Evolutionary conservation across 2,888 invertebrate genomes (phyloP).

Genomic region (Tholera decimalis): DNA sequence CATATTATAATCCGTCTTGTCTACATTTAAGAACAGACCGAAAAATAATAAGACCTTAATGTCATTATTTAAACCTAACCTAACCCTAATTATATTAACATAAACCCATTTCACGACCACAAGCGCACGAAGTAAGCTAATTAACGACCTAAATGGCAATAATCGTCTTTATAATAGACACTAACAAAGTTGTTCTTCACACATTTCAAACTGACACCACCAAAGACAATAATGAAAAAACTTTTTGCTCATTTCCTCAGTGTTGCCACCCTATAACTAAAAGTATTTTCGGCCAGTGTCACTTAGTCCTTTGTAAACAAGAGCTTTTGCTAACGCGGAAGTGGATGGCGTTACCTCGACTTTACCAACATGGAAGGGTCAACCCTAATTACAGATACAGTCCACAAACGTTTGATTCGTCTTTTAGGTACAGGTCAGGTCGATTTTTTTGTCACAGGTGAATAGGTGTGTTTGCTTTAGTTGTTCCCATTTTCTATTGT

Average conservation of each 20-base stretch:
- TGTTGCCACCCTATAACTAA: conserved; percentile 27
- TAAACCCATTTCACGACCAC: background rate
- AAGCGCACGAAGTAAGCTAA: background rate
- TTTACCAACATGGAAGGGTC: conserved; percentile 44
- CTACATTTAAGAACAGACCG: background rate
- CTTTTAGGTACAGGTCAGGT: conserved; percentile 17
- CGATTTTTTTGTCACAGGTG: background rate
- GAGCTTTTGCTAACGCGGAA: conserved; percentile 30
- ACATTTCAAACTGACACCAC: conserved; percentile 29
- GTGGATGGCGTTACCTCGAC: conserved; percentile 26
- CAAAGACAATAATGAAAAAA: conserved; percentile 48
- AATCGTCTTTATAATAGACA: conserved; percentile 2
- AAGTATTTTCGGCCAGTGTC: conserved; percentile 28
- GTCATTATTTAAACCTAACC: background rate
- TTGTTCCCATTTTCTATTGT: conserved; percentile 2
- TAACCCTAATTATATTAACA: background rate
- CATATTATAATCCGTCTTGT: too few species aligned
- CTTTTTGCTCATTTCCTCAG: conserved; percentile 23
- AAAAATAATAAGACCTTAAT: background rate
- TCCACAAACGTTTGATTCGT: conserved; percentile 34
- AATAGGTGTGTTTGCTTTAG: conserved; percentile 5
- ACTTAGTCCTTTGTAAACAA: conserved; percentile 34
- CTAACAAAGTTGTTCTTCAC: conserved; percentile 4
- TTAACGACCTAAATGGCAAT: background rate
- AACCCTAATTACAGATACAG: conserved; percentile 54